Conservation (phyloP, 2,797 vertebrate species). For the Takifugu ocellatus region DNA sequence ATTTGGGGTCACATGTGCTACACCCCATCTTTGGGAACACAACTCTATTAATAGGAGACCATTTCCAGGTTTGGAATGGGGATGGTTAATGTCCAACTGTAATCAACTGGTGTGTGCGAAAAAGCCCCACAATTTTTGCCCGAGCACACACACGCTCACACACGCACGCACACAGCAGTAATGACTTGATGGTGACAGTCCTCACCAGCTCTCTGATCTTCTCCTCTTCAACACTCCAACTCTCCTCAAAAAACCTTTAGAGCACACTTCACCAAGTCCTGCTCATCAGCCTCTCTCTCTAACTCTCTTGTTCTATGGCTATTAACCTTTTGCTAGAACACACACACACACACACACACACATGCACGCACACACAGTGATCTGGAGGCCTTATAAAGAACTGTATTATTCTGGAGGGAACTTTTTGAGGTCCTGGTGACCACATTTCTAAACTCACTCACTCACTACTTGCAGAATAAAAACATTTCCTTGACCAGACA, state of each 20-base stretch:
- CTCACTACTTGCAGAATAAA: background rate
- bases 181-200: slow-evolving; percentile 55
- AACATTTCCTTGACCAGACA: slow-evolving; percentile 8
- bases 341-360: slow-evolving; percentile 10
- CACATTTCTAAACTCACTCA: slow-evolving; percentile 18
- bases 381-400: slow-evolving; percentile 12
- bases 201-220: slow-evolving; percentile 49
- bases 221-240: slow-evolving; percentile 50
- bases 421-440: slow-evolving; percentile 26
- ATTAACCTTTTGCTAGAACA: slow-evolving; percentile 66
- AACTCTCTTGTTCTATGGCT: slow-evolving; percentile 54
- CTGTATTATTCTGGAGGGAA: slow-evolving; percentile 12
- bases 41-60: no score
- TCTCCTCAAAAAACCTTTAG: slow-evolving; percentile 58
- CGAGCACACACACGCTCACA: no score
- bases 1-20: no score
- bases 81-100: no score
- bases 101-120: no score
- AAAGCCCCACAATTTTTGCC: no score
- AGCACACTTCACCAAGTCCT: slow-evolving; percentile 46
- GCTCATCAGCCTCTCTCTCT: slow-evolving; percentile 52
- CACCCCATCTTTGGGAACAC: no score
- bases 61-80: no score
- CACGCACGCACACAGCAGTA: slow-evolving; percentile 8
- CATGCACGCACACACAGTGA: slow-evolving; percentile 14